phyloP scores from a whole-genome alignment of 2,888 invertebrate species.

The Watsonalla binaria region DNA sequence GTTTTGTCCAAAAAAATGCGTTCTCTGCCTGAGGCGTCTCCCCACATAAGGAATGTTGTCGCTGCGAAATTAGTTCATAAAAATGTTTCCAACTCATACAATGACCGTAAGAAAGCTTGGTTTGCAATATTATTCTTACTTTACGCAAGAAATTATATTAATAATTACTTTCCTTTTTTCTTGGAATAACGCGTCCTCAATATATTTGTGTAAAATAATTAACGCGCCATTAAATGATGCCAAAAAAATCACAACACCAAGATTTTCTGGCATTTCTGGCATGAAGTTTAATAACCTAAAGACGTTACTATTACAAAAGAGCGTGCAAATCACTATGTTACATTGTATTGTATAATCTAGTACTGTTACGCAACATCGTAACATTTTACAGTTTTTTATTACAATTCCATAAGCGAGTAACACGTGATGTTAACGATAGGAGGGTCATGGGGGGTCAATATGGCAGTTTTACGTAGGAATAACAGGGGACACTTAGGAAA shows the following conservation, averaged over 20 bases:
- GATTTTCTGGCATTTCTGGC: too few relatives aligned
- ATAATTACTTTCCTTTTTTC: background rate
- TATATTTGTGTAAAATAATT: too few relatives aligned
- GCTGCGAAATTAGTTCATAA: conserved; percentile 73
- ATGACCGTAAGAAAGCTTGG: conserved; percentile 34
- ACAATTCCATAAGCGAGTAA: conserved; percentile 59
- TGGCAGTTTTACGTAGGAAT: conserved; percentile 58
- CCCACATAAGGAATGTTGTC: conserved; percentile 69
- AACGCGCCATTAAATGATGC: too few relatives aligned
- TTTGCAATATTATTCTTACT: conserved; percentile 26
- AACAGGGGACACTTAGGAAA: conserved; percentile 73
- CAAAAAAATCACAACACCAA: too few relatives aligned
- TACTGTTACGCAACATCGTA: background rate
- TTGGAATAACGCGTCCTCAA: background rate
- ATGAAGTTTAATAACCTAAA: too few relatives aligned
- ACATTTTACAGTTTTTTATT: conserved; percentile 36
- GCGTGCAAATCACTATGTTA: too few relatives aligned
- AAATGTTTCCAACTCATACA: conserved; percentile 51
- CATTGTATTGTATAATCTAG: background rate
- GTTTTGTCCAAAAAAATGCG: conserved; percentile 66
- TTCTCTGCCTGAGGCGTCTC: conserved; percentile 56
- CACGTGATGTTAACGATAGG: conserved; percentile 47
- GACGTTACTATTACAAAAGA: too few relatives aligned
- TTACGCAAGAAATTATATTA: background rate
- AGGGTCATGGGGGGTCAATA: conserved; percentile 42